phyloP scores from a whole-genome alignment of 2,888 invertebrate genomes.

The Icerya purchasi region DNA sequence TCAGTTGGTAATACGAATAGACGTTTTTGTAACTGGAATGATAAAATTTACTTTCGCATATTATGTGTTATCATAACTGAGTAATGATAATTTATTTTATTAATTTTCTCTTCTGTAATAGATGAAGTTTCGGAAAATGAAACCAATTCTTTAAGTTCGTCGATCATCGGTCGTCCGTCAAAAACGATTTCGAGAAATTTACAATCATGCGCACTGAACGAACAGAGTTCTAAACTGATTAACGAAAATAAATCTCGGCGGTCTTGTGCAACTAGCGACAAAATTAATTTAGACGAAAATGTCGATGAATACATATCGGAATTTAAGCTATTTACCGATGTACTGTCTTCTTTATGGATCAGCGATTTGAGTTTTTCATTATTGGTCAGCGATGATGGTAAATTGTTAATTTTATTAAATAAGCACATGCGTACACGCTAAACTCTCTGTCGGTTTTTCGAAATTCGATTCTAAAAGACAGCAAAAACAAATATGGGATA shows the following conservation, averaged over 20 bases:
- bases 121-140: constrained; percentile 12
- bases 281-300: constrained; percentile 2
- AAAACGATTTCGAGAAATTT: not conserved
- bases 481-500: no score
- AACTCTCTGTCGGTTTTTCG: no score
- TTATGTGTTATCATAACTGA: no score
- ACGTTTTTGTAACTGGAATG: no score
- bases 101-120: not conserved
- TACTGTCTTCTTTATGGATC: not conserved
- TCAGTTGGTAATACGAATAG: no score
- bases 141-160: constrained; percentile 3
- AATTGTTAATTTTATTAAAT: no score
- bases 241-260: not conserved
- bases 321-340: constrained; percentile 8
- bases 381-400: not conserved
- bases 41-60: no score
- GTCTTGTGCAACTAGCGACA: not conserved
- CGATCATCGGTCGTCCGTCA: not conserved
- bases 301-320: constrained; percentile 7
- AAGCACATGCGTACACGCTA: no score
- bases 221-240: not conserved
- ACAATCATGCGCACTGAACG: not conserved
- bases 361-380: not conserved
- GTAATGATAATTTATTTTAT: no score
- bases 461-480: no score